Conservation (phyloP, 2,113 vertebrate genomes). For the Pelobates fuscus region DNA sequence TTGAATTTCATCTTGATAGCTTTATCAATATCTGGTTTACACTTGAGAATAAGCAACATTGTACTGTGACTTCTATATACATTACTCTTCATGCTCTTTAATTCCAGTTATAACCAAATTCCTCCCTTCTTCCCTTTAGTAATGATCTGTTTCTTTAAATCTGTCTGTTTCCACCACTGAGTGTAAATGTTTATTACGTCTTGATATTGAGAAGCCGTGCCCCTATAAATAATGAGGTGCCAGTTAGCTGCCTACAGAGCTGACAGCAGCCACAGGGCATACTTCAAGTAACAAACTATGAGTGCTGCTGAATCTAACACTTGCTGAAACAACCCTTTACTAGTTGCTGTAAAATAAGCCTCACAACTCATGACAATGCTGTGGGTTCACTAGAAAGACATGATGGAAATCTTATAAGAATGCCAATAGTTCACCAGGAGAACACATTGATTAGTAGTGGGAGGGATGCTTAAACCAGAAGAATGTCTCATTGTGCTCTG, state of each 20-base stretch:
- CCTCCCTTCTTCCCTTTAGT: no score
- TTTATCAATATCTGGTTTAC: no score
- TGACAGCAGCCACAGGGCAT: slow-evolving; percentile 31
- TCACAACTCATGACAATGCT: slow-evolving; percentile 1
- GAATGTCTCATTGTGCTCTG: accelerated
- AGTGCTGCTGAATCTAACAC: neutral
- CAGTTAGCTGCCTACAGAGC: neutral
- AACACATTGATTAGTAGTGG: neutral
- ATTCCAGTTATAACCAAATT: no score
- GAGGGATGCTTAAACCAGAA: slow-evolving; percentile 2
- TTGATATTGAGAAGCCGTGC: slow-evolving; percentile 1
- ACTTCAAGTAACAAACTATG: slow-evolving; percentile 1
- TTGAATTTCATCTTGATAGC: no score
- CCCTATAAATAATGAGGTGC: slow-evolving; percentile 27
- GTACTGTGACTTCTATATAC: no score
- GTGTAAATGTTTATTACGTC: slow-evolving; percentile 17
- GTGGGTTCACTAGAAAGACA: neutral
- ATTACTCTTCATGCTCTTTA: no score
- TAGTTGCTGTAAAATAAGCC: neutral
- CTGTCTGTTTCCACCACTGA: neutral
- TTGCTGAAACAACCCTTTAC: neutral
- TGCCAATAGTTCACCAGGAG: neutral
- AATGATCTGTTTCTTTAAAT: neutral
- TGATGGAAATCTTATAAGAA: neutral
- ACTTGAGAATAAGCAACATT: no score